Conservation (phyloP, 1,140 invertebrate species). For the Drosophila dunni region DNA sequence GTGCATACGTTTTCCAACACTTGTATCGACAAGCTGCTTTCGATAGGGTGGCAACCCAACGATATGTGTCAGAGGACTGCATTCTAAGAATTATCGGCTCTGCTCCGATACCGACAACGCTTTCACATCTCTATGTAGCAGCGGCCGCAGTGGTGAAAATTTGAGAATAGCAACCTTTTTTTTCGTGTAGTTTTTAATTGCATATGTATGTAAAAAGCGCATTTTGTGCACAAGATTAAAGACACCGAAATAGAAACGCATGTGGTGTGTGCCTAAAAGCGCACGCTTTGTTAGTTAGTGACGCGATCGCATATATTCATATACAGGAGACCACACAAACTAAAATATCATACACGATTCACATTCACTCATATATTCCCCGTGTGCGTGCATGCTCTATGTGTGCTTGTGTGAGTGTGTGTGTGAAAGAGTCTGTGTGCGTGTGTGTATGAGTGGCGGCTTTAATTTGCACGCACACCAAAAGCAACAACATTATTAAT, state of each 20-base stretch:
- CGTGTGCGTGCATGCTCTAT: slow-evolving; percentile 49
- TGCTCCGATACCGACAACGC: neutral
- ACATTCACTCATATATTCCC: slow-evolving; percentile 46
- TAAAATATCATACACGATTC: slow-evolving; percentile 50
- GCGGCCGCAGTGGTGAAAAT: slow-evolving; percentile 55
- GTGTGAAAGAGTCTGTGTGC: slow-evolving; percentile 30
- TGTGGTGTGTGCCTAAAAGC: slow-evolving; percentile 27
- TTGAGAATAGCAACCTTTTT: slow-evolving; percentile 36
- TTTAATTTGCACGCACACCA: slow-evolving; percentile 63
- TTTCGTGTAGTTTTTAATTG: slow-evolving; percentile 46
- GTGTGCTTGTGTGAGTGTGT: slow-evolving; percentile 31
- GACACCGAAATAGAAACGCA: neutral
- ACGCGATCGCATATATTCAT: slow-evolving; percentile 15
- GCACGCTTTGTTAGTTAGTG: slow-evolving; percentile 18
- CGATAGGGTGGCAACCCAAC: neutral
- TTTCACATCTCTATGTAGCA: slow-evolving; percentile 35
- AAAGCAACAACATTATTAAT: slow-evolving; percentile 38
- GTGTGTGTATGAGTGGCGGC: slow-evolving; percentile 60
- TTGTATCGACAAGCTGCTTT: neutral
- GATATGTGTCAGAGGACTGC: neutral
- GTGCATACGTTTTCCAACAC: neutral
- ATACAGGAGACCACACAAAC: neutral
- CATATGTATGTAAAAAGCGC: slow-evolving; percentile 30
- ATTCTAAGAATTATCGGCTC: neutral
- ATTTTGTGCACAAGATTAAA: neutral